Percentiles rank a stretch among this genome's conserved stretches.
Evolutionary conservation across 2,797 vertebrate genomes (phyloP).

Genomic region (Enteromius viviparus): DNA sequence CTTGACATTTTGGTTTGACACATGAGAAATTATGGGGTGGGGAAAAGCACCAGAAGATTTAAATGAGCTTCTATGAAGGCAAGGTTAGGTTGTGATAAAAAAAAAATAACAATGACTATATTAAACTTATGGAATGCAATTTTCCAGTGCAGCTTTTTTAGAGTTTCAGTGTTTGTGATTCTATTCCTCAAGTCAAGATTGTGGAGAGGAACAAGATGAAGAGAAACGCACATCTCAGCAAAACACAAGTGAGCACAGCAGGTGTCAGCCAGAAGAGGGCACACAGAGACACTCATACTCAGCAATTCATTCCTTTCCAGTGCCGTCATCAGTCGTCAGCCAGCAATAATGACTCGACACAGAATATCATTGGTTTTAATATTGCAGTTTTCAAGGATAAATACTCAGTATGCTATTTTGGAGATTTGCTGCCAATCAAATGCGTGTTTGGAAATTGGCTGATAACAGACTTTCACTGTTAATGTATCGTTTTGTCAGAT

Average conservation of each 20-base stretch:
- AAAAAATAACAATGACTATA: background rate
- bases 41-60: background rate
- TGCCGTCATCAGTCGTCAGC: background rate
- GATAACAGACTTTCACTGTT: background rate
- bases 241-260: constrained; percentile 34
- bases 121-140: background rate
- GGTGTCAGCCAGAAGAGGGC: constrained; percentile 73
- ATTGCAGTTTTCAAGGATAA: background rate
- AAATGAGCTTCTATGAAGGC: background rate
- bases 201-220: background rate
- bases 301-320: constrained; percentile 33
- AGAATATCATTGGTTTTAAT: background rate
- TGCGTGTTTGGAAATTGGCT: background rate
- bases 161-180: background rate
- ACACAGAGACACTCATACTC: constrained; percentile 52
- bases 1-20: constrained; percentile 22
- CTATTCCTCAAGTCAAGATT: background rate
- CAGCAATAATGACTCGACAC: background rate
- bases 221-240: background rate
- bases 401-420: background rate
- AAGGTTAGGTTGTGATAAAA: background rate
- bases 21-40: background rate
- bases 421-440: background rate
- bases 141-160: background rate
- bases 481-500: background rate